Percentiles rank a stretch among this genome's conserved stretches.
phyloP scores from a whole-genome alignment of 1,140 invertebrate genomes.

The Telenomus remus region DNA sequence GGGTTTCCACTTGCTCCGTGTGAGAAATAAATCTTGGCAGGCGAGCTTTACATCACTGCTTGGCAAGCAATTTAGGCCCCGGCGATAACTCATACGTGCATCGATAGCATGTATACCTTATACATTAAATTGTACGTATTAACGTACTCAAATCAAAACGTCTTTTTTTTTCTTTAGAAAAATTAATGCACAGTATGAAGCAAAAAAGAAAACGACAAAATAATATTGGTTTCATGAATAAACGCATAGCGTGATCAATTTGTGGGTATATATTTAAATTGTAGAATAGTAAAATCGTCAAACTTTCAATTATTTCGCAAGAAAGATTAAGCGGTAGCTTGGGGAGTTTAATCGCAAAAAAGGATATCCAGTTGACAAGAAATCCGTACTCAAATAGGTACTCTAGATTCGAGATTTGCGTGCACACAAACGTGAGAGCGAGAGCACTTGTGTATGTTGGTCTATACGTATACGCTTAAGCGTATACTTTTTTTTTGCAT shows the following conservation, averaged over 20 bases:
- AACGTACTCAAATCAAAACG: constrained; percentile 10
- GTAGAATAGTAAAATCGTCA: constrained; percentile 11
- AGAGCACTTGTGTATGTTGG: constrained; percentile 38
- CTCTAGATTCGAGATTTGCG: neutral
- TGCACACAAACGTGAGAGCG: constrained; percentile 26
- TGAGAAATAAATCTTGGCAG: constrained; percentile 72
- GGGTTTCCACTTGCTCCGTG: constrained; percentile 25
- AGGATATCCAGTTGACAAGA: too few relatives aligned
- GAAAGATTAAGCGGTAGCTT: too few relatives aligned
- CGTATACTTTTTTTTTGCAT: constrained; percentile 57
- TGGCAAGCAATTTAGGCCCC: constrained; percentile 74
- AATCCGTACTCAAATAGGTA: neutral
- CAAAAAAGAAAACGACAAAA: too few relatives aligned
- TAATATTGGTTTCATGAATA: too few relatives aligned
- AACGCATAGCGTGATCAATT: too few relatives aligned
- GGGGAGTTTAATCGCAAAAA: too few relatives aligned
- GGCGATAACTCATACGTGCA: constrained; percentile 74
- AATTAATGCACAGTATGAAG: too few relatives aligned
- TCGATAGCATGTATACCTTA: constrained; percentile 70
- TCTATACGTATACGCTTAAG: constrained; percentile 49
- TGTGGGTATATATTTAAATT: too few relatives aligned
- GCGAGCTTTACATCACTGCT: constrained; percentile 71
- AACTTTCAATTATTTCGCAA: constrained; percentile 35
- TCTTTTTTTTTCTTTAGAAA: too few relatives aligned
- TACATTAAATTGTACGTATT: constrained; percentile 63